Evolutionary conservation across 2,797 vertebrate genomes (phyloP).

Genomic region (Danio albolineatus): DNA sequence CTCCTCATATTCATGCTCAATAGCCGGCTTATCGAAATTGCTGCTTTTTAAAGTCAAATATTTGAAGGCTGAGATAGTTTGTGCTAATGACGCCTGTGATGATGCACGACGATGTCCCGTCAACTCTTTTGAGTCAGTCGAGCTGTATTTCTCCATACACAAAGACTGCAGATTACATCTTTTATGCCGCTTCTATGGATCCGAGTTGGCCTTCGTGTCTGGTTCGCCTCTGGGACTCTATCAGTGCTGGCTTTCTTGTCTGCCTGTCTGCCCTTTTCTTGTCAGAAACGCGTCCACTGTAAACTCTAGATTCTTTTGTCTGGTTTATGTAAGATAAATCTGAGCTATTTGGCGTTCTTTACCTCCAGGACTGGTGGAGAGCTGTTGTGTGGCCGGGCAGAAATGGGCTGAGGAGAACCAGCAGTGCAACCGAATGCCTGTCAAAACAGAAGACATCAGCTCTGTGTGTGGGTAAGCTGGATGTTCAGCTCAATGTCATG

Average conservation of each 20-base stretch:
- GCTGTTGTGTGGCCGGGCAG: conserved; percentile 88
- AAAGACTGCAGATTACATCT: neutral
- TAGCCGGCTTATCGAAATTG: conserved; percentile 41
- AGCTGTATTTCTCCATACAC: conserved; percentile 7
- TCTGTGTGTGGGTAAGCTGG: conserved; percentile 84
- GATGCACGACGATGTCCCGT: conserved; percentile 25
- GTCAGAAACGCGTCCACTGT: neutral
- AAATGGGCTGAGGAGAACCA: conserved; percentile 86
- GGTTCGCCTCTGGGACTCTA: conserved; percentile 3
- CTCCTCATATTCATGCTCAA: conserved; percentile 17
- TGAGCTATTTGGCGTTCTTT: conserved; percentile 7
- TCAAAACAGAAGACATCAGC: conserved; percentile 66
- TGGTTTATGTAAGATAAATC: neutral
- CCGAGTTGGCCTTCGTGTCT: neutral
- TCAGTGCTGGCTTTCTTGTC: conserved; percentile 8
- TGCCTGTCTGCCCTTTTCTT: conserved; percentile 31
- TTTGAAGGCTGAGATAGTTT: conserved; percentile 21
- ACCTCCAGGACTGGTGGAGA: conserved; percentile 73
- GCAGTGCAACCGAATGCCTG: conserved; percentile 83
- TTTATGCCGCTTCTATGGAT: conserved; percentile 15
- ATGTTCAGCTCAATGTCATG: neutral
- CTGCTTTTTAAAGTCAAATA: conserved; percentile 34
- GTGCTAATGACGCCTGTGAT: conserved; percentile 6
- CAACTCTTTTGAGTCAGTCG: neutral
- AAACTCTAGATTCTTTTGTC: conserved; percentile 4